Evolutionary conservation across 2,888 invertebrate genomes (phyloP).

Genomic region (Drosophila ezoana): DNA sequence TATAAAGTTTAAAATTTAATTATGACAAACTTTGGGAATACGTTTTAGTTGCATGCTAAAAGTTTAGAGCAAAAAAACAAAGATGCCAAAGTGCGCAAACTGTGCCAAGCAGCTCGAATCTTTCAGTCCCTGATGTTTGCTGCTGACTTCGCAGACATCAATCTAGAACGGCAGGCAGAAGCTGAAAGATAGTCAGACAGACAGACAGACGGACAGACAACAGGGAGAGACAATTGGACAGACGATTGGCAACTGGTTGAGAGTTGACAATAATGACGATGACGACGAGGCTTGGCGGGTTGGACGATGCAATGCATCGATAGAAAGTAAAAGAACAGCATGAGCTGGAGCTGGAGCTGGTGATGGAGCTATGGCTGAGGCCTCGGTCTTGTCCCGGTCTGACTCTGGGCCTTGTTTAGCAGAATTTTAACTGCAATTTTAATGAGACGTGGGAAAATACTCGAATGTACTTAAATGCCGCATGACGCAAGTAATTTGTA

Average conservation of each 20-base stretch:
- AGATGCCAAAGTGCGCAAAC: slow-evolving; percentile 60
- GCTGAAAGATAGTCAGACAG: slow-evolving; percentile 50
- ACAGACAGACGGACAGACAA: slow-evolving; percentile 39
- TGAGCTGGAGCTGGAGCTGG: background rate
- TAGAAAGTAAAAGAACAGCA: slow-evolving; percentile 72
- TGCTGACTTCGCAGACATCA: slow-evolving; percentile 62
- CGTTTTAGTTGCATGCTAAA: slow-evolving; percentile 4
- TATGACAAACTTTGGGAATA: slow-evolving; percentile 14
- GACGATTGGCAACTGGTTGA: slow-evolving; percentile 68
- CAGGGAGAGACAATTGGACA: slow-evolving; percentile 32
- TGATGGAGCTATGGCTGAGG: too few relatives aligned
- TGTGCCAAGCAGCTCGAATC: slow-evolving; percentile 54
- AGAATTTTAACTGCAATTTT: slow-evolving; percentile 72
- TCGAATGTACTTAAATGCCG: slow-evolving; percentile 12
- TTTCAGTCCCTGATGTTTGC: slow-evolving; percentile 19
- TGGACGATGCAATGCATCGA: slow-evolving; percentile 46
- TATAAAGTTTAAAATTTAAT: slow-evolving; percentile 11
- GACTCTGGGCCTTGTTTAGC: slow-evolving; percentile 11
- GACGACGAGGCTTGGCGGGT: slow-evolving; percentile 26
- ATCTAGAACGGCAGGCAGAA: slow-evolving; percentile 68
- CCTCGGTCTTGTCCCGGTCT: background rate
- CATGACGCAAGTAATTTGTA: slow-evolving; percentile 61
- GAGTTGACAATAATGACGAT: slow-evolving; percentile 76
- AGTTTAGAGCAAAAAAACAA: slow-evolving; percentile 1
- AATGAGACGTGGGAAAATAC: slow-evolving; percentile 81